Evolutionary conservation across 2,888 invertebrate species (phyloP).

Genomic region (Aporophyla nigra): DNA sequence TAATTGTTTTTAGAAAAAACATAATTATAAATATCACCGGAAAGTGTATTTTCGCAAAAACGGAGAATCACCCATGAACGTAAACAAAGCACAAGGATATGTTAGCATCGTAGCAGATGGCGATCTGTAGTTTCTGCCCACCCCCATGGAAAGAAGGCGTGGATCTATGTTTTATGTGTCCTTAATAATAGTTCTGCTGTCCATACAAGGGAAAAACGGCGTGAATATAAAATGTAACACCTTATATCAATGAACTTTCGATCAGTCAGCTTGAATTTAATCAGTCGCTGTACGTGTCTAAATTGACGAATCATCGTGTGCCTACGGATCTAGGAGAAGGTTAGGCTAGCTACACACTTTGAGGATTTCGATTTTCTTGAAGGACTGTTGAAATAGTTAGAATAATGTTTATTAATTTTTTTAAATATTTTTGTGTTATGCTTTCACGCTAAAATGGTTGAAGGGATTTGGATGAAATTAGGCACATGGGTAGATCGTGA

Average conservation of each 20-base stretch:
- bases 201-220: slow-evolving; percentile 31
- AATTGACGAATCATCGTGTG: slow-evolving; percentile 35
- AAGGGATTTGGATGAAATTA: too few species aligned
- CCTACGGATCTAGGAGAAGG: background rate
- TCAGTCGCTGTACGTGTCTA: background rate
- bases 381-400: background rate
- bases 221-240: slow-evolving; percentile 31
- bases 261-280: slow-evolving; percentile 43
- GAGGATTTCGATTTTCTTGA: background rate
- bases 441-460: too few species aligned
- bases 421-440: too few species aligned
- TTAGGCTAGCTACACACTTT: slow-evolving; percentile 6
- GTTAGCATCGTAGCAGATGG: background rate
- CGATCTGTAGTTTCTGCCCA: background rate
- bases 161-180: slow-evolving; percentile 10
- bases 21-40: too few species aligned
- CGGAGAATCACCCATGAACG: background rate
- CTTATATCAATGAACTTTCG: slow-evolving; percentile 32
- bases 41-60: too few species aligned
- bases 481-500: too few species aligned
- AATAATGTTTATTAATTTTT: too few species aligned
- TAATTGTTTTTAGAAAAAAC: too few species aligned
- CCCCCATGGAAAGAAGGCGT: background rate
- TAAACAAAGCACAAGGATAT: background rate
- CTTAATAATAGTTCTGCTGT: slow-evolving; percentile 36